Evolutionary conservation across 2,113 vertebrate species (phyloP).

Genomic region (Numenius arquata): DNA sequence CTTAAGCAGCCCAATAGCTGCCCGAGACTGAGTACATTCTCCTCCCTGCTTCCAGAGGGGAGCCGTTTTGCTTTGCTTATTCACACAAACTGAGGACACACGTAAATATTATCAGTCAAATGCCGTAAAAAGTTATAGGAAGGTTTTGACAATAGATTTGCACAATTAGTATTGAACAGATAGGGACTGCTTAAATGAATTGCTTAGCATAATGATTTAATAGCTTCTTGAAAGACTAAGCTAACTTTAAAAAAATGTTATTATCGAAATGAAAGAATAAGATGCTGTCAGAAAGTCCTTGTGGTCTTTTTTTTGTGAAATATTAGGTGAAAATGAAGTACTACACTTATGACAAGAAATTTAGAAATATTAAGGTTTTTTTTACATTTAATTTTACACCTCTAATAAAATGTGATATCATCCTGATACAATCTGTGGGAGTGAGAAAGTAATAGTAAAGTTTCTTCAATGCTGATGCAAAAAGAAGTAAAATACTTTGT

Average conservation of each 20-base stretch:
- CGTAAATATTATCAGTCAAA: not conserved
- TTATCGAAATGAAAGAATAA: not conserved
- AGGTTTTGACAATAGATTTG: not conserved
- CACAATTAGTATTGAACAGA: not conserved
- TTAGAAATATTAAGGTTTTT: not conserved
- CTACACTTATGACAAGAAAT: not conserved
- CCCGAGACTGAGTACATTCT: rapidly evolving
- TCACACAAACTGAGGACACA: not conserved
- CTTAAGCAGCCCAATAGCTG: not conserved
- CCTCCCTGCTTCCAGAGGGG: not conserved
- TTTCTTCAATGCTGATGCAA: not conserved
- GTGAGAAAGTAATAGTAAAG: not conserved
- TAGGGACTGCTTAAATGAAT: not conserved
- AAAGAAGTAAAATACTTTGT: not conserved
- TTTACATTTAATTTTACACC: not conserved
- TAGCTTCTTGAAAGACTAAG: not conserved
- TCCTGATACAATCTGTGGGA: not conserved
- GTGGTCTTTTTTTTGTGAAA: not conserved
- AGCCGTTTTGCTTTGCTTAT: not conserved
- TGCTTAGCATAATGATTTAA: not conserved
- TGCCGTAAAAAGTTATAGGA: not conserved
- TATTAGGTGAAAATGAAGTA: not conserved
- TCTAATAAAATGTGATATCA: not conserved
- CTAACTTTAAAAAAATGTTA: not conserved
- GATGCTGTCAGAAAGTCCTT: not conserved